These are phyloP conservation scores for Zosterops pallidus DNA, from an alignment of 2,113 vertebrate genomes.

Conservation along the genomic window DNA sequence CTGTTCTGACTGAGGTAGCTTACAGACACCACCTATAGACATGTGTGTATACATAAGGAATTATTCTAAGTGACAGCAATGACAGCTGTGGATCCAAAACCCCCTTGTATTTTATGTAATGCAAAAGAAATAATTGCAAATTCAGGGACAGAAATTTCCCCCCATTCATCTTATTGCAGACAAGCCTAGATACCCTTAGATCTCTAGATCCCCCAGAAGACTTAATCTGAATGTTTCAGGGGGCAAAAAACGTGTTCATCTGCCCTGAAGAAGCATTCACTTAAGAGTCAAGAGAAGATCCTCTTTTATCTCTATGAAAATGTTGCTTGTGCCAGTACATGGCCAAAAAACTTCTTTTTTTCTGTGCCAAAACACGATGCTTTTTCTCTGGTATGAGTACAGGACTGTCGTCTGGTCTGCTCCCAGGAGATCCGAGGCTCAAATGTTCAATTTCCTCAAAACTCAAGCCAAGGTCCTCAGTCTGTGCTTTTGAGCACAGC, in stretches of 20 bases:
- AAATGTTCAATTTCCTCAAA: not conserved
- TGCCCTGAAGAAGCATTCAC: not conserved
- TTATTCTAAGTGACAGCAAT: not conserved
- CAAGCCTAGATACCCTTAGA: not conserved
- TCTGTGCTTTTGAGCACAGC: not conserved
- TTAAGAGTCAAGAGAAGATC: not conserved
- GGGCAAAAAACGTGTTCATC: not conserved
- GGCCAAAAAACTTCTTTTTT: not conserved
- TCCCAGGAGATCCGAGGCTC: not conserved
- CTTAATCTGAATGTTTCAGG: not conserved
- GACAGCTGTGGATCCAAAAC: not conserved
- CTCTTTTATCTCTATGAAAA: not conserved
- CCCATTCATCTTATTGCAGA: not conserved
- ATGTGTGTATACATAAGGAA: rapidly evolving
- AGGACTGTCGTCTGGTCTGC: not conserved
- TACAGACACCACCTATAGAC: not conserved
- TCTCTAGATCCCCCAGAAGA: not conserved
- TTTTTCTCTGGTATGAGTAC: not conserved
- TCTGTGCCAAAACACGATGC: not conserved
- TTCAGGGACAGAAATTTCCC: not conserved
- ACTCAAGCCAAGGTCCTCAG: not conserved
- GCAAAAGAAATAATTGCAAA: not conserved
- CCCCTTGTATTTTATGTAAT: not conserved
- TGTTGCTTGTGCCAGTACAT: not conserved
- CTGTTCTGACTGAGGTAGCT: not conserved